Percentiles rank a stretch among this genome's conserved stretches.
Evolutionary conservation across 2,888 invertebrate species (phyloP).

Genomic region (Harmothoe impar): DNA sequence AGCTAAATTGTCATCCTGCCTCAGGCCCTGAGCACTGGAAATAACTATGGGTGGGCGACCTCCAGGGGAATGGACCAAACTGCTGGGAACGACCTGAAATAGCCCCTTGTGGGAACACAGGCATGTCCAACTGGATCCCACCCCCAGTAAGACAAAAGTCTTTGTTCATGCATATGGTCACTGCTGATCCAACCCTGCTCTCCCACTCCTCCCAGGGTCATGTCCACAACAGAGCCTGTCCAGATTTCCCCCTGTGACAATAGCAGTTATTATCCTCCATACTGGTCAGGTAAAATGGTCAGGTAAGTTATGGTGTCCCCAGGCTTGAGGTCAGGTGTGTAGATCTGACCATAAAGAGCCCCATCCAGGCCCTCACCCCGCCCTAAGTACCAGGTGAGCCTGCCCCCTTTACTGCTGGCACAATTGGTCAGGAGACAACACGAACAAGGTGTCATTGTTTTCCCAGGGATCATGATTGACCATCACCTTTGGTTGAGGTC

Average conservation of each 20-base stretch:
- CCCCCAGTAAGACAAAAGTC: neutral
- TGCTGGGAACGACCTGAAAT: neutral
- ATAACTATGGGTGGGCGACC: conserved; percentile 1
- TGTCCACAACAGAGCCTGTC: neutral
- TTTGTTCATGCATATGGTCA: conserved; percentile 22
- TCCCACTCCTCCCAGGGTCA: neutral
- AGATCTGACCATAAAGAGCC: conserved; percentile 27
- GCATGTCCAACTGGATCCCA: neutral
- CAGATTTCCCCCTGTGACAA: neutral
- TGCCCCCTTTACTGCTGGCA: neutral
- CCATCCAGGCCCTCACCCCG: neutral
- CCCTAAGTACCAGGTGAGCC: neutral
- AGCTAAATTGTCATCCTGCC: no score
- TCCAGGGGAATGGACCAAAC: neutral
- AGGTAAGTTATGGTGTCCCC: conserved; percentile 19
- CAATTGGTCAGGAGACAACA: neutral
- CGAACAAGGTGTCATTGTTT: neutral
- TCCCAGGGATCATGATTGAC: neutral
- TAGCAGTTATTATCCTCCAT: neutral
- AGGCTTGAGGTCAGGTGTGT: neutral
- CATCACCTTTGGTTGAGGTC: neutral
- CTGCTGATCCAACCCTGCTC: neutral
- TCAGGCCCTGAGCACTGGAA: no score
- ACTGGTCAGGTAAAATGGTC: conserved; percentile 35
- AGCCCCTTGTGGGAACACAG: neutral